phyloP scores from a whole-genome alignment of 2,888 invertebrate genomes.

The Macrosiphum euphorbiae region DNA sequence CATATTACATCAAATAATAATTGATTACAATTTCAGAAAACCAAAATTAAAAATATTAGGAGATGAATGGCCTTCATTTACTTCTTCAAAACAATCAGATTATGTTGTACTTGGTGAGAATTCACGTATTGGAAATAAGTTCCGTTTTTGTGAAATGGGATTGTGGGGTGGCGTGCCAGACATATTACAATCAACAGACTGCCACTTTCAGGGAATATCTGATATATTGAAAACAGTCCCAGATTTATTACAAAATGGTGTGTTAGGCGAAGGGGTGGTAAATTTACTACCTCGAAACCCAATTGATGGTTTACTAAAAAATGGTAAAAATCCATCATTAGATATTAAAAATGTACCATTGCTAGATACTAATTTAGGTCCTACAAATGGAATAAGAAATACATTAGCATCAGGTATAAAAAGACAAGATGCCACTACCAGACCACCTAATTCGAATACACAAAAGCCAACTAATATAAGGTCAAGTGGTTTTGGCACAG shows the following conservation, averaged over 20 bases:
- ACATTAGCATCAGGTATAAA: conserved; percentile 10
- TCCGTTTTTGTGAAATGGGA: conserved; percentile 76
- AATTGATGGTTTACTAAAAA: conserved; percentile 23
- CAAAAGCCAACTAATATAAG: conserved; percentile 22
- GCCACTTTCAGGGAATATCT: conserved; percentile 70
- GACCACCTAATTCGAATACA: background rate
- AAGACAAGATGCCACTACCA: conserved; percentile 23
- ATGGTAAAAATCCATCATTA: conserved; percentile 16
- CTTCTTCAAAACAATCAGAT: conserved; percentile 67
- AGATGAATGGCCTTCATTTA: conserved; percentile 67
- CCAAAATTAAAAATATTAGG: conserved; percentile 65
- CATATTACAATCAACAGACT: conserved; percentile 74
- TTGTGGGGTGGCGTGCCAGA: conserved; percentile 78
- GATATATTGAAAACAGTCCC: conserved; percentile 65
- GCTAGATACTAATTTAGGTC: too few relatives aligned
- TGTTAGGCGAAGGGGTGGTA: conserved; percentile 45
- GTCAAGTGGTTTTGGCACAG: background rate
- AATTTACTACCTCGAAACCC: conserved; percentile 21
- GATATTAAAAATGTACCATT: too few relatives aligned
- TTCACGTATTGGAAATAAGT: conserved; percentile 71
- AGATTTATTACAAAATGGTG: conserved; percentile 60
- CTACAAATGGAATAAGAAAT: too few relatives aligned
- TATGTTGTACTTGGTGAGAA: conserved; percentile 74
- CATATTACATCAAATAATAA: background rate
- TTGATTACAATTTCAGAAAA: conserved; percentile 64